A percentile compares a stretch with the other conserved stretches of the same genome.
Conservation (phyloP, 1,140 invertebrate genomes). For the Papilio machaon region DNA sequence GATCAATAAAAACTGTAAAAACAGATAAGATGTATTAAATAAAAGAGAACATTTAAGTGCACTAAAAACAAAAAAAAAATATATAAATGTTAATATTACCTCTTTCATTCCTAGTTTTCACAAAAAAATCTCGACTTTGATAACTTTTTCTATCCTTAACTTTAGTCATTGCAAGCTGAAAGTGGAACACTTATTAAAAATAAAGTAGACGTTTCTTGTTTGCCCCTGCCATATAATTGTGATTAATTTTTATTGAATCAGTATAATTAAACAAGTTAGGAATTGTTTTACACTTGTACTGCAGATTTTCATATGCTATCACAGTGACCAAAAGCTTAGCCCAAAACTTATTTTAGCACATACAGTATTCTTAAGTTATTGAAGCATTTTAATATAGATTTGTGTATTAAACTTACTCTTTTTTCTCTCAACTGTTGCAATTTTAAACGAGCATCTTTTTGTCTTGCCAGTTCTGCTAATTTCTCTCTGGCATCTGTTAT, state of each 20-base stretch:
- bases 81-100: slow-evolving; percentile 34
- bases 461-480: slow-evolving; percentile 85
- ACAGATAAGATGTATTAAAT: slow-evolving; percentile 14
- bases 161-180: slow-evolving; percentile 41
- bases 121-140: slow-evolving; percentile 45
- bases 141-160: slow-evolving; percentile 39
- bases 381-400: background rate
- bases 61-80: background rate
- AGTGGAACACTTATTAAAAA: background rate
- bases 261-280: too few species aligned
- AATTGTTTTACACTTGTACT: too few species aligned
- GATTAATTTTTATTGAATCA: background rate
- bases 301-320: too few species aligned
- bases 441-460: slow-evolving; percentile 85
- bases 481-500: slow-evolving; percentile 87
- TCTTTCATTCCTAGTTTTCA: slow-evolving; percentile 47
- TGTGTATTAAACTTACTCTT: slow-evolving; percentile 53
- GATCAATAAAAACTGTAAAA: slow-evolving; percentile 69
- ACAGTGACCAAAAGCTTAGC: too few species aligned
- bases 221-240: background rate
- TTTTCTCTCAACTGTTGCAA: slow-evolving; percentile 82
- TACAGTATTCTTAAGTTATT: too few species aligned
- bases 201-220: background rate
- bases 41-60: background rate
- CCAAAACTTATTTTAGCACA: too few species aligned